Conservation (phyloP, 1,140 invertebrate genomes). For the Phymastichus coffea region DNA sequence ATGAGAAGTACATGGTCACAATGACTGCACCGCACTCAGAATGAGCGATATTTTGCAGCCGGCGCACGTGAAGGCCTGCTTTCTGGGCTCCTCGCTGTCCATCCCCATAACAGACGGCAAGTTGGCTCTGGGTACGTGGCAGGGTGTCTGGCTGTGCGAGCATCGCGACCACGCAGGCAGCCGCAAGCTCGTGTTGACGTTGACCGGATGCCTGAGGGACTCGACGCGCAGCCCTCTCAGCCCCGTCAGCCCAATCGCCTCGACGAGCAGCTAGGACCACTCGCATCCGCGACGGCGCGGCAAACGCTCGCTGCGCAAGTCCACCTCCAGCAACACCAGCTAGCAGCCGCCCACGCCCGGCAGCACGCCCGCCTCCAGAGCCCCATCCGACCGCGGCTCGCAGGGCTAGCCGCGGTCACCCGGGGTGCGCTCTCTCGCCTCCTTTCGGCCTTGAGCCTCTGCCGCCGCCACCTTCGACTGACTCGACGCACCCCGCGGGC, state of each 20-base stretch:
- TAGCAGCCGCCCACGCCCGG: conserved; percentile 52
- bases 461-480: no score
- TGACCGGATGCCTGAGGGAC: conserved; percentile 85
- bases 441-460: no score
- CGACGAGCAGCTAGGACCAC: conserved; percentile 82
- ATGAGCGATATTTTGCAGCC: conserved; percentile 67
- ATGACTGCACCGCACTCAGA: background rate
- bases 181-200: conserved; percentile 85
- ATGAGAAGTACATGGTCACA: background rate
- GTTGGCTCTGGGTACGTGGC: conserved; percentile 93
- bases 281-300: conserved; percentile 54
- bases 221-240: conserved; percentile 80
- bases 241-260: conserved; percentile 79
- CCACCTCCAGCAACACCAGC: conserved; percentile 53
- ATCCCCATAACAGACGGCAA: conserved; percentile 95
- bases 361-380: conserved; percentile 34
- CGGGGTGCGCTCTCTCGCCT: no score
- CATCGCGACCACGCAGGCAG: conserved; percentile 93
- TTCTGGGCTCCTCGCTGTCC: conserved; percentile 91
- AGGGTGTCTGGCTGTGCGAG: conserved; percentile 97
- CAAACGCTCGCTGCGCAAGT: conserved; percentile 51
- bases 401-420: no score
- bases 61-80: conserved; percentile 95
- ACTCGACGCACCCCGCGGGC: no score
- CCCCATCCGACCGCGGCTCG: no score